These are phyloP conservation scores for Pseudorectes ferrugineus DNA, from an alignment of 2,113 vertebrate species.

Conservation along the genomic window DNA sequence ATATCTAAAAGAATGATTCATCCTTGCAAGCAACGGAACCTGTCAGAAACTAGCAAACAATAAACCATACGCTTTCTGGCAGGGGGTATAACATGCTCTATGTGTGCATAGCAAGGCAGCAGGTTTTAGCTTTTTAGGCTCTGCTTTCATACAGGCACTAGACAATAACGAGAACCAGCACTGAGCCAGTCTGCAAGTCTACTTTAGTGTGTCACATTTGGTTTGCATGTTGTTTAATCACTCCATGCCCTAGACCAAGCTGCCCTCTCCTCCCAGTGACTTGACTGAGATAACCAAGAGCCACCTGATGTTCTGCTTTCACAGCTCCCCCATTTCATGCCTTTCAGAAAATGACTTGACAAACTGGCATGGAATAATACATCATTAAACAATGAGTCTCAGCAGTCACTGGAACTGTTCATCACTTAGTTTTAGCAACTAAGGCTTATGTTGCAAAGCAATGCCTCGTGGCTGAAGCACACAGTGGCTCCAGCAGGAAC, in stretches of 20 bases:
- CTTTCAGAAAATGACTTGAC: neutral
- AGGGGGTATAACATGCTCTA: neutral
- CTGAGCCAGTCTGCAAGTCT: neutral
- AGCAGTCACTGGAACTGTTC: neutral
- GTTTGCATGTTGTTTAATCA: neutral
- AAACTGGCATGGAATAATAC: neutral
- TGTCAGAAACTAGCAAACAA: neutral
- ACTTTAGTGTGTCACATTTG: neutral
- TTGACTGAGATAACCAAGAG: neutral
- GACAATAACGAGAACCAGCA: neutral
- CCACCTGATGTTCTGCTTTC: neutral
- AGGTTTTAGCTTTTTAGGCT: neutral
- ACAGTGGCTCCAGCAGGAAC: neutral
- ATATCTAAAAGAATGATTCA: constrained; percentile 52
- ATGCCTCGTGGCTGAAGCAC: neutral
- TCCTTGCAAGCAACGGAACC: constrained; percentile 16
- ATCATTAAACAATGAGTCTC: neutral
- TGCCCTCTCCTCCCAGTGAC: neutral
- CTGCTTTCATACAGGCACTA: neutral
- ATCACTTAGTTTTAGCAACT: neutral
- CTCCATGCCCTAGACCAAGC: neutral
- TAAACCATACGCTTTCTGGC: neutral
- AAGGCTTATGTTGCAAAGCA: neutral
- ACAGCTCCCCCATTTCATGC: neutral
- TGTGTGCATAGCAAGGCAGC: neutral